These are phyloP conservation scores for Capra hircus DNA, from an alignment of 2,113 vertebrate genomes.

Conservation along the genomic window DNA sequence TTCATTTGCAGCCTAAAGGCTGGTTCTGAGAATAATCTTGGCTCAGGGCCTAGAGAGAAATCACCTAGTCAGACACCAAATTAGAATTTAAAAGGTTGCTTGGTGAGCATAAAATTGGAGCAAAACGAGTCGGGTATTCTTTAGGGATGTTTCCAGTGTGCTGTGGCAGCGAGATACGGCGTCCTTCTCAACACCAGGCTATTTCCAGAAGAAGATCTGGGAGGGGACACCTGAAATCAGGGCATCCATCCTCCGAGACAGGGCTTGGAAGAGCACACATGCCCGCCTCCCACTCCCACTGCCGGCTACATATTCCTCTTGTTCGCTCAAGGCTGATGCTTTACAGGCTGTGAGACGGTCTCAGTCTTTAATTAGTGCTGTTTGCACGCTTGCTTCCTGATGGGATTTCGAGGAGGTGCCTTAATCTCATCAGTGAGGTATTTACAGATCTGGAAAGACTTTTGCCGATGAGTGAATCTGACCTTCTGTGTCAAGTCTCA, in stretches of 20 bases:
- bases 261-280: fast-evolving
- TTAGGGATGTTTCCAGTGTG: background rate
- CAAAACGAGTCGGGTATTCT: background rate
- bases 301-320: background rate
- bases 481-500: background rate
- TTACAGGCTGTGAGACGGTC: background rate
- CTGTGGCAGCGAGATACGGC: background rate
- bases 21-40: background rate
- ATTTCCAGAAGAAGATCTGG: constrained; percentile 7
- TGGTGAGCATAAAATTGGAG: constrained; percentile 38
- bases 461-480: background rate
- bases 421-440: background rate
- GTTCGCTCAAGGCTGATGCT: fast-evolving
- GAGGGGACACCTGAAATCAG: background rate
- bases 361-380: background rate
- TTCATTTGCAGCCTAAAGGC: background rate
- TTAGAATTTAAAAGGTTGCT: background rate
- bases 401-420: background rate
- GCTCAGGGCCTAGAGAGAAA: background rate
- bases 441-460: background rate
- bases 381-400: background rate
- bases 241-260: background rate
- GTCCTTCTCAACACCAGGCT: background rate
- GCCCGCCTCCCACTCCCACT: fast-evolving
- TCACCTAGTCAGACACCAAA: background rate